Evolutionary conservation across 2,888 invertebrate genomes (phyloP), one percentile per base, ranked within the genome.

Genomic region (Gortyna flavago): DNA sequence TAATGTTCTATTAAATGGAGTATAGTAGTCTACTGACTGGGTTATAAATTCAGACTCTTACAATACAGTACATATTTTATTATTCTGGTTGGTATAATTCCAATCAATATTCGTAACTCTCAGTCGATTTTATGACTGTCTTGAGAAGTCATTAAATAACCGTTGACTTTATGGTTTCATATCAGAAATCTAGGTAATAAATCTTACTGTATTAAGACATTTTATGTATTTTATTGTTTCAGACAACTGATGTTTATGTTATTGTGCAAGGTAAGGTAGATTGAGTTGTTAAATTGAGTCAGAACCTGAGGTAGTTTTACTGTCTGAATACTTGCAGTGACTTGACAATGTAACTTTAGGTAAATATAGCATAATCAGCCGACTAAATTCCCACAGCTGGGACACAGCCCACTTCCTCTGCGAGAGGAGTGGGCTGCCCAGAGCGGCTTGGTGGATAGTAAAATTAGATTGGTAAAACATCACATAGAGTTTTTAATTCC

Each of bases 151-250:
- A 48, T 67, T 70, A 66, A 32, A 65, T 65, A 68, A 59, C 51
- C 21, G n/a, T n/a, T 6, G n/a, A 54, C 29, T 74, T 80, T 81
- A 85, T 59, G 38, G 21, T 69, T 57, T 41, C 29, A 57, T 72
- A 80, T 70, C 62, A 72, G 68, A 54, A 44, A 51, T 61, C 29
- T 61, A 35, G 68, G 61, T 61, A n/a, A 61, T 6, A 61, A 35
- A 25, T 59, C 16, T 5, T 57, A 35, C 2, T 25, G 32, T 32
- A 7, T 32, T 32, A 11, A 38, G 13, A 85, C 69, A 73, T 48
- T 77, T 29, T 51, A 74, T 81, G 61, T 41, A 62, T 41, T 80
- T 70, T 62, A 73, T 57, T 70, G 57, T 57, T 68, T 48, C 0
- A 62, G 32, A 48, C 29, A 29, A 44, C 25, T 44, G n/a, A 2